Conservation (phyloP, 2,797 vertebrate species). For the Nannoperca australis region DNA sequence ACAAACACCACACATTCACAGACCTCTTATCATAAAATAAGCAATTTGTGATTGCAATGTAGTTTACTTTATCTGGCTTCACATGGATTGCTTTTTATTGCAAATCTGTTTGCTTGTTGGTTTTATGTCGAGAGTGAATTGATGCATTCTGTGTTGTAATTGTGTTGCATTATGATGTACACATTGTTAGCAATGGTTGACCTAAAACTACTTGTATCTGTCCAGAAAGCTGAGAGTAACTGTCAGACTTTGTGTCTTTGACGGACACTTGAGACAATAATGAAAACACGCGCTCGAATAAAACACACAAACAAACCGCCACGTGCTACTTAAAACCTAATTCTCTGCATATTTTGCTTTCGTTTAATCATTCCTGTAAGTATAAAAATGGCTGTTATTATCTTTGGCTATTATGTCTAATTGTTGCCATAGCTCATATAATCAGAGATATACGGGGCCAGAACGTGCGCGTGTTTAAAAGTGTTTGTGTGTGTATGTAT, state of each 20-base stretch:
- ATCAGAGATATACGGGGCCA: constrained; percentile 52
- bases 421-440: constrained; percentile 73
- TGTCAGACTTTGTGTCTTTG: constrained; percentile 37
- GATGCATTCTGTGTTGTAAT: not conserved
- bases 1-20: not conserved
- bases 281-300: constrained; percentile 61
- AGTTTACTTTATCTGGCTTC: constrained; percentile 28
- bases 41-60: constrained; percentile 2
- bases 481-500: constrained; percentile 32
- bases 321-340: constrained; percentile 62
- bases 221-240: constrained; percentile 38
- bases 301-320: constrained; percentile 67
- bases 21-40: constrained; percentile 27
- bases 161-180: constrained; percentile 19
- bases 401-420: constrained; percentile 73
- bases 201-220: constrained; percentile 40
- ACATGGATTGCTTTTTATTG: constrained; percentile 26
- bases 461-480: constrained; percentile 43
- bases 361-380: constrained; percentile 72
- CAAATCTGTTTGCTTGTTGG: constrained; percentile 33
- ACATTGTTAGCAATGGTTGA: constrained; percentile 40
- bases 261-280: constrained; percentile 55
- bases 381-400: constrained; percentile 72
- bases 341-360: constrained; percentile 67
- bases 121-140: constrained; percentile 26